Conservation (phyloP, 2,113 vertebrate species). For the Rhadina sibilatrix region DNA sequence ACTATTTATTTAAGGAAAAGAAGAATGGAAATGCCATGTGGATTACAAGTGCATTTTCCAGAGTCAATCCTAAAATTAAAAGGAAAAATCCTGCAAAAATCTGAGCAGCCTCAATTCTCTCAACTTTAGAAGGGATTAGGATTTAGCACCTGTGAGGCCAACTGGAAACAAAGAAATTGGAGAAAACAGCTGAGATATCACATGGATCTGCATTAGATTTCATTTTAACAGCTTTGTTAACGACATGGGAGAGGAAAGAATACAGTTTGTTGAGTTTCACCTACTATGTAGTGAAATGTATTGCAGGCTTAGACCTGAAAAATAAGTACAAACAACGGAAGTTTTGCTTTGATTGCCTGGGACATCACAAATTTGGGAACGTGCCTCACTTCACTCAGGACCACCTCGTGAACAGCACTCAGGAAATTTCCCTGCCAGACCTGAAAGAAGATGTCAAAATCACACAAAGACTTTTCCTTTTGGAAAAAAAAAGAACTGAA, state of each 20-base stretch:
- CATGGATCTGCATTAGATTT: not conserved
- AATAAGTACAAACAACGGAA: not conserved
- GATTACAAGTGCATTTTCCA: not conserved
- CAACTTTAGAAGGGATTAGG: not conserved
- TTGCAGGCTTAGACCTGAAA: not conserved
- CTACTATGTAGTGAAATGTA: not conserved
- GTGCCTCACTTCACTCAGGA: not conserved
- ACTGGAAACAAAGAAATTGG: not conserved
- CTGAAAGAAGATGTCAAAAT: not conserved
- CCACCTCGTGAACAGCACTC: not conserved
- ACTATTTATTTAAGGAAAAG: slow-evolving; percentile 28
- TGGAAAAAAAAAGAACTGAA: not conserved
- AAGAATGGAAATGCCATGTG: slow-evolving; percentile 3
- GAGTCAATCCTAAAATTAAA: not conserved
- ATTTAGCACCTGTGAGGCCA: not conserved
- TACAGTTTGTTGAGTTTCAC: not conserved
- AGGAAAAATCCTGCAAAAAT: not conserved
- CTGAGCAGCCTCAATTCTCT: not conserved
- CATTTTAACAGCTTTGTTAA: not conserved
- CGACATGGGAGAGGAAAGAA: not conserved
- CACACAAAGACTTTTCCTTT: not conserved
- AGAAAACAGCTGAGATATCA: not conserved
- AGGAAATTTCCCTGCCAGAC: not conserved
- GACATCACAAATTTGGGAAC: not conserved
- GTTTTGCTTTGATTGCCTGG: not conserved